A percentile compares a stretch with the other conserved stretches of the same genome.
phyloP scores from a whole-genome alignment of 2,113 vertebrate species.

The Zootoca vivipara region DNA sequence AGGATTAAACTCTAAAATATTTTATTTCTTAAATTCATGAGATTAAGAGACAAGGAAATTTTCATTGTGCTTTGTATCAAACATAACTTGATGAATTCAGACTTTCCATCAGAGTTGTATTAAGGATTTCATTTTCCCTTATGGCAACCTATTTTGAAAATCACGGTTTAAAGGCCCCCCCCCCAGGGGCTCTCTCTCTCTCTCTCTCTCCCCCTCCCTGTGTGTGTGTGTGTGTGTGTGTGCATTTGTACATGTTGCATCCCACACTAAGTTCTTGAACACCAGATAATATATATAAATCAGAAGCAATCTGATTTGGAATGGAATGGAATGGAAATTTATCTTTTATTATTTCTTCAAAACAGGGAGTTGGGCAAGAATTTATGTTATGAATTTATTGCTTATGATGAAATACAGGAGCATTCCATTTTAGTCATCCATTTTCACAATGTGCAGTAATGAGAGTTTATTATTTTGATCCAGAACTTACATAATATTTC shows the following conservation, averaged over 20 bases:
- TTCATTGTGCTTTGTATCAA: neutral
- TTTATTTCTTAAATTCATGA: neutral
- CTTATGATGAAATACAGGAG: neutral
- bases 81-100: neutral
- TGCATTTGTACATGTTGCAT: neutral
- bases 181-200: no score
- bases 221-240: slow-evolving; percentile 4
- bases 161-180: neutral
- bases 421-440: neutral
- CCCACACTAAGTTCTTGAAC: neutral
- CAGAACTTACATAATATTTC: neutral
- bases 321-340: neutral
- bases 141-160: neutral
- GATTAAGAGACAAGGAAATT: no score
- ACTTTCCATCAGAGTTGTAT: neutral
- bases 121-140: neutral
- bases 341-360: neutral
- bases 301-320: neutral
- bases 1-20: no score
- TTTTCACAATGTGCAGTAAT: neutral
- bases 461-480: neutral
- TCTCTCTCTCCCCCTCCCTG: no score
- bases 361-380: neutral
- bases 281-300: neutral
- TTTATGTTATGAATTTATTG: neutral